These are phyloP conservation scores for Aldabrachelys gigantea DNA, from an alignment of 2,113 vertebrate species.

Conservation along the genomic window DNA sequence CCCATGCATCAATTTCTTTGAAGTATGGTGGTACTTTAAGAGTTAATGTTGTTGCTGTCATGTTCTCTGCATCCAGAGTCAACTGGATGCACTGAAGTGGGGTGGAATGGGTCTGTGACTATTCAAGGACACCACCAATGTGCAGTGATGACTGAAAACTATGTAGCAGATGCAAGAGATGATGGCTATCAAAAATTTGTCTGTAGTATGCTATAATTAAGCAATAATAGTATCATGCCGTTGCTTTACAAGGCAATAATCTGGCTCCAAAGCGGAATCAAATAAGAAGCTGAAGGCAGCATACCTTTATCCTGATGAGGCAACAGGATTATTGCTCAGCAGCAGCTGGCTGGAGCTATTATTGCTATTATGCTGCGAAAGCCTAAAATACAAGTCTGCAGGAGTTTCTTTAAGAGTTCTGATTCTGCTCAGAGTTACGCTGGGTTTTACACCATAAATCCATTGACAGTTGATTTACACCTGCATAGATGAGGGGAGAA, in stretches of 20 bases:
- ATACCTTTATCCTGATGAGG: constrained; percentile 41
- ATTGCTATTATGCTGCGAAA: constrained; percentile 26
- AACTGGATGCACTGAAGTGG: background rate
- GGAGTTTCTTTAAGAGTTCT: background rate
- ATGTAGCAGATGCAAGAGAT: constrained; percentile 44
- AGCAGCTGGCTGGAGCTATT: constrained; percentile 47
- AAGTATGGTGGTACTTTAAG: background rate
- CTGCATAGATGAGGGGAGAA: background rate
- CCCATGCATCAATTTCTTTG: background rate
- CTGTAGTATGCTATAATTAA: constrained; percentile 44
- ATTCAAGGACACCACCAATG: constrained; percentile 17
- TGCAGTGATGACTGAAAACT: constrained; percentile 29
- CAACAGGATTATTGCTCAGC: constrained; percentile 33
- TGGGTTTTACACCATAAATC: background rate
- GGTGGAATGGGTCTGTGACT: background rate
- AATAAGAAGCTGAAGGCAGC: constrained; percentile 52
- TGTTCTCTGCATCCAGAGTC: constrained; percentile 6
- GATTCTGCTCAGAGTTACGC: background rate
- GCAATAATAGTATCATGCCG: constrained; percentile 52
- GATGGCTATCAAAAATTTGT: constrained; percentile 44
- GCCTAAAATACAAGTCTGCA: constrained; percentile 13
- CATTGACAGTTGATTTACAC: background rate
- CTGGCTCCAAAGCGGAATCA: constrained; percentile 60
- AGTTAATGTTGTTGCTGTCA: background rate
- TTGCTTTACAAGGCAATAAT: constrained; percentile 67